phyloP scores from a whole-genome alignment of 2,888 invertebrate genomes.

The Tiliacea citrago region DNA sequence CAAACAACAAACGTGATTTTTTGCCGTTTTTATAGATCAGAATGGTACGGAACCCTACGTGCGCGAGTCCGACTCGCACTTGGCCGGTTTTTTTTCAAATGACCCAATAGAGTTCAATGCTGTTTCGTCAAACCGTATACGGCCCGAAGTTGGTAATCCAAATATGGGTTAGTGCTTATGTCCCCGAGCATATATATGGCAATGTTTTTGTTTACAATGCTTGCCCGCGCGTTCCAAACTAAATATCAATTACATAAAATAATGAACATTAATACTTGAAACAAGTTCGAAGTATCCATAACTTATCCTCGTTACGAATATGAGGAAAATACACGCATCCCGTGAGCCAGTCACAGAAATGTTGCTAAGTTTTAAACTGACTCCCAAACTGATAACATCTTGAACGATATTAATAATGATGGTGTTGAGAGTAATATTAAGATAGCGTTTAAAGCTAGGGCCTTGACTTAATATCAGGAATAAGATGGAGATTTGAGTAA shows the following conservation, averaged over 20 bases:
- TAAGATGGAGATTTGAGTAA: neutral
- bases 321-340: conserved; percentile 48
- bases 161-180: neutral
- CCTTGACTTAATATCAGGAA: neutral
- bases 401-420: conserved; percentile 20
- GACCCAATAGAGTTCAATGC: neutral
- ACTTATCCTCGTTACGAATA: conserved; percentile 41
- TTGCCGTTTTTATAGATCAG: no score
- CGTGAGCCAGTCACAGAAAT: conserved; percentile 32
- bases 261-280: conserved; percentile 3
- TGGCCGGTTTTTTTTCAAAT: no score
- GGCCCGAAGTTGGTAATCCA: no score
- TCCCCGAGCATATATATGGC: neutral
- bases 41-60: no score
- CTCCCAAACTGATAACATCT: conserved; percentile 36
- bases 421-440: conserved; percentile 21
- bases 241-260: conserved; percentile 13
- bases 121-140: neutral
- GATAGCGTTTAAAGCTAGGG: neutral
- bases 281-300: conserved; percentile 16
- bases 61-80: no score
- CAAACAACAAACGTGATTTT: no score
- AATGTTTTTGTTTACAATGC: neutral
- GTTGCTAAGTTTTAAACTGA: conserved; percentile 16
- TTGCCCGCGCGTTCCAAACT: neutral